Conservation (phyloP, 92 coral and sea anemone genomes). For the Epizoanthus stellaris region DNA sequence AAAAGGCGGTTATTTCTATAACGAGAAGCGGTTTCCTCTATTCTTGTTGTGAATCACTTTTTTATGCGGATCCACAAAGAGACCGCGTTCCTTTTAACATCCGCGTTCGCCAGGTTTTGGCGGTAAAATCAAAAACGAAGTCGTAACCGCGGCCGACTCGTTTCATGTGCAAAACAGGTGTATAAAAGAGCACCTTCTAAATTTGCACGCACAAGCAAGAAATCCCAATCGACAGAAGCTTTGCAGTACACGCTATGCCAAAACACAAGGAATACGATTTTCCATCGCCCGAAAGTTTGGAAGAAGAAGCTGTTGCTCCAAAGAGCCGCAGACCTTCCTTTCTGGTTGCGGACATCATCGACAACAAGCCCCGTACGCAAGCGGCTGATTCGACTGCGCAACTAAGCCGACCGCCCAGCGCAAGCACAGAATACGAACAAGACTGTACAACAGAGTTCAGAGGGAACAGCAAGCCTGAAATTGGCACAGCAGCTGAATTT, state of each 20-base stretch:
- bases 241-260: background rate
- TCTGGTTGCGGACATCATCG: conserved; percentile 16
- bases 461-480: background rate
- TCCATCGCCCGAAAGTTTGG: conserved; percentile 6
- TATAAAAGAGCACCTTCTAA: background rate
- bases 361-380: background rate
- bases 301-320: background rate
- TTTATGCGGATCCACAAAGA: background rate
- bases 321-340: conserved; percentile 9
- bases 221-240: background rate
- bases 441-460: background rate
- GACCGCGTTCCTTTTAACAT: background rate
- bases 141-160: conserved; percentile 11
- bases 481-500: background rate
- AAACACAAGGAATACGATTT: conserved; percentile 3
- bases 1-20: background rate
- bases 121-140: conserved; percentile 15
- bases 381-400: background rate
- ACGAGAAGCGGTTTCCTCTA: conserved; percentile 12
- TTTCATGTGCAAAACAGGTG: conserved; percentile 7
- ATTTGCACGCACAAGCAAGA: background rate
- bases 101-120: conserved; percentile 10
- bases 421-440: background rate
- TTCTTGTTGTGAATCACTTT: conserved; percentile 16
- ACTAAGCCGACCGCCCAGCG: background rate